phyloP scores from a whole-genome alignment of 2,113 vertebrate genomes.

The Mustelus asterias region DNA sequence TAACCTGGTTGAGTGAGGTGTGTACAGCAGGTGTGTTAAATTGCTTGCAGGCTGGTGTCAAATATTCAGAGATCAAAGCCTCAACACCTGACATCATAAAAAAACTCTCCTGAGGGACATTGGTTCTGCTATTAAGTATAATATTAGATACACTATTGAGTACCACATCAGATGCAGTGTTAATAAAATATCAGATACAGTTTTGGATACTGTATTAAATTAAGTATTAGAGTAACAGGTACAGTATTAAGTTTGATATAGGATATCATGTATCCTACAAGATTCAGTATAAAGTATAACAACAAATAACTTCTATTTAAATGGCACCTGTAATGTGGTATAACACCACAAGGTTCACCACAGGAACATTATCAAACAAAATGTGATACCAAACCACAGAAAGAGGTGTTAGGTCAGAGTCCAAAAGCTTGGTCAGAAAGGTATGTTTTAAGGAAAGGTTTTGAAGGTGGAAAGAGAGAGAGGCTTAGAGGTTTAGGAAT shows the following conservation, averaged over 20 bases:
- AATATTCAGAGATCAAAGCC: conserved; percentile 19
- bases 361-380: neutral
- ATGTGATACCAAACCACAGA: neutral
- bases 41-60: conserved; percentile 24
- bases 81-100: neutral
- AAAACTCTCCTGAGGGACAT: neutral
- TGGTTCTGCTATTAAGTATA: neutral
- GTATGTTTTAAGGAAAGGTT: neutral
- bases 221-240: neutral
- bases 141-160: neutral
- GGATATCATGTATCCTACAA: neutral
- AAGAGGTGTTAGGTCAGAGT: neutral
- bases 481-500: neutral
- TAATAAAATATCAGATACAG: neutral
- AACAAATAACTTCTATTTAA: neutral
- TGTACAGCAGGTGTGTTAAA: neutral
- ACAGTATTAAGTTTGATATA: neutral
- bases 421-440: neutral
- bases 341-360: neutral
- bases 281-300: neutral
- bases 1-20: neutral
- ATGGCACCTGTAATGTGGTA: neutral
- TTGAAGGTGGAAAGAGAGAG: neutral
- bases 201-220: neutral
- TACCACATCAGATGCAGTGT: neutral